These are phyloP conservation scores for Heteractis magnifica DNA, from an alignment of 92 coral and sea anemone species.

Conservation along the genomic window DNA sequence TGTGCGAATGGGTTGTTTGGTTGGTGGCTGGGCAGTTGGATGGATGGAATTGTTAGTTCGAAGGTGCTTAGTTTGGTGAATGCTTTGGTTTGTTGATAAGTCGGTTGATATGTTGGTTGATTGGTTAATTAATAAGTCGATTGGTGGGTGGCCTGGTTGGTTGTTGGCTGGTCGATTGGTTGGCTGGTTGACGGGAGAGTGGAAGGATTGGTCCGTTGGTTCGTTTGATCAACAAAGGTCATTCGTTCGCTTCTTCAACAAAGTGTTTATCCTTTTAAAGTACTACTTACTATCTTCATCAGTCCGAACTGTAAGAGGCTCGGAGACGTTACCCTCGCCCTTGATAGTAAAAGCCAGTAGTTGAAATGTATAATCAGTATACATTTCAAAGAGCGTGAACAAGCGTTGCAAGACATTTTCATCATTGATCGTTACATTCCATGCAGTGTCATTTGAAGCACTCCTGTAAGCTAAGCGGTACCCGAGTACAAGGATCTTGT, in stretches of 20 bases:
- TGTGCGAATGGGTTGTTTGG: too few species aligned
- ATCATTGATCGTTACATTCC: conserved; percentile 14
- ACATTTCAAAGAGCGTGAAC: conserved; percentile 49
- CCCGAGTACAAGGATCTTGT: conserved; percentile 6
- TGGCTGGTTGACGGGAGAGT: too few species aligned
- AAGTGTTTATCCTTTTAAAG: background rate
- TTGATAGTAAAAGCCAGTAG: conserved; percentile 60
- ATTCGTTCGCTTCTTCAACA: background rate
- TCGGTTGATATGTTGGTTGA: too few species aligned
- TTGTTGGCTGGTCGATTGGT: too few species aligned
- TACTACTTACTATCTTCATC: conserved; percentile 67
- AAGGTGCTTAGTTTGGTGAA: too few species aligned
- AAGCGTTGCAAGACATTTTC: conserved; percentile 1
- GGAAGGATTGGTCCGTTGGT: too few species aligned
- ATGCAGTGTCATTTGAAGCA: background rate
- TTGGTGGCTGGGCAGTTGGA: too few species aligned
- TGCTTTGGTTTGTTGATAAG: too few species aligned
- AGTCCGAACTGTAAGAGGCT: conserved; percentile 45
- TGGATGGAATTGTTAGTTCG: too few species aligned
- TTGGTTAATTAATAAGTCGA: too few species aligned
- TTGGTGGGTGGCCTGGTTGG: too few species aligned
- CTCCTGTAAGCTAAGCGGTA: conserved; percentile 11
- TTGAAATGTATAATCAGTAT: conserved; percentile 58
- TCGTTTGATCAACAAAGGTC: background rate
- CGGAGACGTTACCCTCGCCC: conserved; percentile 53